Conservation (phyloP, 2,113 vertebrate genomes). For the Mellivora capensis region DNA sequence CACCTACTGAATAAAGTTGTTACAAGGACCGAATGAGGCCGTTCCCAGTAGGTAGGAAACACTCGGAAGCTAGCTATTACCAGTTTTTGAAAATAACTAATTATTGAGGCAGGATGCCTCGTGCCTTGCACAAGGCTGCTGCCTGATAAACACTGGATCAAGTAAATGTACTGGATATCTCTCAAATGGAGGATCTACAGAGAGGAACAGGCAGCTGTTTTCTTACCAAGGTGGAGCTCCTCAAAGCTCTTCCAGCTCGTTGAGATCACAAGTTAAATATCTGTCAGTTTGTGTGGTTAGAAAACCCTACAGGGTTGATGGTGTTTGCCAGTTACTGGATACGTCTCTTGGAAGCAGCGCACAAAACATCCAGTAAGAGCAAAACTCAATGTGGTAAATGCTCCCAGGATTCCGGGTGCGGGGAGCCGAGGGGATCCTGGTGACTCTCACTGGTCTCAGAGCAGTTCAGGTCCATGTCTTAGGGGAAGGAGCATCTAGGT, state of each 20-base stretch:
- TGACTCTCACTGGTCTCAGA: neutral
- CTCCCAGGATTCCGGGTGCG: neutral
- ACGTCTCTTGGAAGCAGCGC: neutral
- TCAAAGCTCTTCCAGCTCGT: neutral
- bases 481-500: neutral
- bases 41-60: neutral
- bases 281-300: neutral
- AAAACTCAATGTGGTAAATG: neutral
- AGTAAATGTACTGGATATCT: neutral
- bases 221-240: neutral
- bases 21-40: too few relatives aligned
- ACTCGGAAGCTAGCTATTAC: neutral
- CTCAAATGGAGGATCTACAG: accelerated
- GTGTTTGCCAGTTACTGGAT: neutral
- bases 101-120: neutral
- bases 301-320: neutral
- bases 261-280: neutral
- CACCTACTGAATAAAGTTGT: neutral
- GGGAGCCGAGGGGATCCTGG: neutral
- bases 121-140: neutral
- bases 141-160: neutral
- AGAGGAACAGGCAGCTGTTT: neutral
- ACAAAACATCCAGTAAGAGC: neutral
- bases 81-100: neutral
- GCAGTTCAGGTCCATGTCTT: neutral